These are phyloP conservation scores for Frankliniella fusca DNA, from an alignment of 2,888 invertebrate genomes.

Conservation along the genomic window DNA sequence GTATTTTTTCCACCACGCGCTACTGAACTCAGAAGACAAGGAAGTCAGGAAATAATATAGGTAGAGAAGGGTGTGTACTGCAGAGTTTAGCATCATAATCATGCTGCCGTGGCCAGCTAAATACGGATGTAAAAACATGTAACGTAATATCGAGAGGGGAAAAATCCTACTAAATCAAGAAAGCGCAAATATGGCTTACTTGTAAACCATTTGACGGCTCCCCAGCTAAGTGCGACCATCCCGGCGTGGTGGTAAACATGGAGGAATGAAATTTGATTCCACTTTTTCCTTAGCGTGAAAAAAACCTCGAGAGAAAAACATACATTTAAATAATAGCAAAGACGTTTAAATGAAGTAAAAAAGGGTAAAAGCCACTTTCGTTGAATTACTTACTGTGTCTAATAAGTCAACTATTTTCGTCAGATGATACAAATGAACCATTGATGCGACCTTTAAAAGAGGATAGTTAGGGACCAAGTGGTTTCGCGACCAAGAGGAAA, in stretches of 20 bases:
- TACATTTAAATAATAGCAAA: neutral
- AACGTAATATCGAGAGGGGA: neutral
- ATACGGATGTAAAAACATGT: neutral
- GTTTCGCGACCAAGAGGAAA: too few relatives aligned
- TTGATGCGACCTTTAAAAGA: slow-evolving; percentile 32
- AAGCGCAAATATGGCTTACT: neutral
- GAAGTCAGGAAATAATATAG: slow-evolving; percentile 50
- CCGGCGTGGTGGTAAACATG: slow-evolving; percentile 84
- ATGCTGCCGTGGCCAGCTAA: slow-evolving; percentile 53
- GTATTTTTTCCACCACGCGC: slow-evolving; percentile 12
- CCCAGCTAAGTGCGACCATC: slow-evolving; percentile 67
- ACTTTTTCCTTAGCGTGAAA: slow-evolving; percentile 79
- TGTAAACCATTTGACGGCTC: slow-evolving; percentile 37
- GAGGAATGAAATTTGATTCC: slow-evolving; percentile 74
- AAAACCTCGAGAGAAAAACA: slow-evolving; percentile 54
- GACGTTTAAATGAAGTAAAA: neutral
- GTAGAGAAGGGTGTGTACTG: slow-evolving; percentile 53
- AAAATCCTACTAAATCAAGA: neutral
- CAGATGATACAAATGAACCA: slow-evolving; percentile 32
- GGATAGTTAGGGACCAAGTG: neutral
- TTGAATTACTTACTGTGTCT: neutral
- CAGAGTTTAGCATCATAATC: slow-evolving; percentile 50
- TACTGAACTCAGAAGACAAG: neutral
- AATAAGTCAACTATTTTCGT: slow-evolving; percentile 34
- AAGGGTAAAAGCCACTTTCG: neutral